Evolutionary conservation across 2,797 vertebrate genomes (phyloP), one percentile per base, ranked within the genome.

Genomic region (Pseudotriccus pelzelni): DNA sequence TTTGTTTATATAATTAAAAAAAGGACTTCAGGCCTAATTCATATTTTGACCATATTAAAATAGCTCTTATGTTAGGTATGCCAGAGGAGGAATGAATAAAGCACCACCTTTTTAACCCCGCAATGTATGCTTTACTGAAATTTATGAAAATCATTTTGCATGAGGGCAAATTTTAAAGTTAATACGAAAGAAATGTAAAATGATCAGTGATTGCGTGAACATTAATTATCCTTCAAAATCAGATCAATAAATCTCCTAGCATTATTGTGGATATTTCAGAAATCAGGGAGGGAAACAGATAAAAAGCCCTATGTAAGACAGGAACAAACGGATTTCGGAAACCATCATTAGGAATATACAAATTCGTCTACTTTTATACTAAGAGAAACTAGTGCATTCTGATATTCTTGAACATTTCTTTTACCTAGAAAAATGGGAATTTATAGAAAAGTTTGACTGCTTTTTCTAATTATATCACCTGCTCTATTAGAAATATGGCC

Each of bases 191-290:
- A 94, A 92, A 93, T 52, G 85, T 34, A 80, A 78, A 87, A 85
- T 83, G 89, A 70, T 55, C 39, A 75, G n/a, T 70, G 49, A 21
- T 82, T 50, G 6, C 25, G 47, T 92, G 59, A 92, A 86, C 8
- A 16, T 74, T 74, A 91, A 86, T 74, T 92, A 55, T 70, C 72
- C 41, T 92, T 90, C 82, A 92, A 91, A 95, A 77, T 27, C 39
- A 83, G 46, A 83, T 32, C 9, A 3, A 75, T 69, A 92, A 39
- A 27, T 75, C 43, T 92, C 25, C 24, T 79, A 75, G 23, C 8
- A 30, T 16, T 90, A 58, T 14, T 17, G 22, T 74, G 34, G 47
- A 24, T 37, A 78, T 63, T 93, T 94, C 80, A 75, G 47, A 91
- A 87, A 87, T 44, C 39, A 30, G 10, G 14, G 9, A 76, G 4